Base-by-base conservation (phyloP, 2,113 vertebrate species). In the Centrocercus urophasianus region DNA sequence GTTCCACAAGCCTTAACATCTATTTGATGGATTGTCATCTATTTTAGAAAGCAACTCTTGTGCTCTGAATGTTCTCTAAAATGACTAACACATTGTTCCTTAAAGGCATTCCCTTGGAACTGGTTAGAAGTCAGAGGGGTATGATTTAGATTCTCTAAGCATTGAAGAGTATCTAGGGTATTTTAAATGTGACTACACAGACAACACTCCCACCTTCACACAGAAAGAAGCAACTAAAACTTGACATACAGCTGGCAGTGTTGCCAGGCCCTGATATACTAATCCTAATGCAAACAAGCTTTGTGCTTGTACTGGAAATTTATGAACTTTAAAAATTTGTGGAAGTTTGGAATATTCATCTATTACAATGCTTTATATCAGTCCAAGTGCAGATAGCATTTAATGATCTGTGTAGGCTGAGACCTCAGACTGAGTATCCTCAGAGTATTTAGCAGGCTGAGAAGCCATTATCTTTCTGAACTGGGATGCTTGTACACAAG, bases 141-240 rank as follows among this genome's bases (percentile, higher is more conserved):
- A 34, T 3, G 6, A 79, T 1, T 6, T 61, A 66, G 40, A 86
- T 71, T 86, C 24, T 50, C 25, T 64, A 57, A 86, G 15, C 17
- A 45, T 22, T 27, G 21, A 88, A 47, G 25, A 66, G 13, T 1
- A 2, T 66, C 1, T 9, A 52, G 1, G 1, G 1, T 4, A 30
- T 86, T 70, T 78, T 17, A 13, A 78, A 61, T 18, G 19, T 47
- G 43, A 28, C 56, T 54, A 28, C 24, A 8, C 8, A 83, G 18
- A n/a, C 3, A 61, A 6, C 5, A 10, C 12, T 74, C 40, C 43
- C 24, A 57, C 36, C 50, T 79, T 63, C 36, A 57, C 24, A 63
- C 2, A 19, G 28, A 75, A 56, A 74, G 22, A 34, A 69, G 30
- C 9, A 43, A 22, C 7, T 34, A 30, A 66, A 47, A 57, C 15